Evolutionary conservation across 1,140 invertebrate species (phyloP).

Genomic region (Micrasema minimum): DNA sequence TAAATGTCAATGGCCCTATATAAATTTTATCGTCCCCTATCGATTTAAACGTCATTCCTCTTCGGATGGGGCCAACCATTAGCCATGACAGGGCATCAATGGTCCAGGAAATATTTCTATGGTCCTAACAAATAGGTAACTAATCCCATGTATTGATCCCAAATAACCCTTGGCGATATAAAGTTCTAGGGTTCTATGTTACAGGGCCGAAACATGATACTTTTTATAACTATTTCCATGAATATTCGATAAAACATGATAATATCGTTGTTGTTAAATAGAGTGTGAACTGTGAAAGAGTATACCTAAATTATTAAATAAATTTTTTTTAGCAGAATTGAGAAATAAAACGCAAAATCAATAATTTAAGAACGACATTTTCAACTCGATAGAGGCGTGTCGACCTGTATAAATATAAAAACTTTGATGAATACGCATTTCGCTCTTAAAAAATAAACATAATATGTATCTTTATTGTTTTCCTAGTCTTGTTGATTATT

Average conservation of each 20-base stretch:
- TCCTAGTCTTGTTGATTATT: too few relatives aligned
- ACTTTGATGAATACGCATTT: too few relatives aligned
- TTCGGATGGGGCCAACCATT: constrained; percentile 41
- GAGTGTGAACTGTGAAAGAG: too few relatives aligned
- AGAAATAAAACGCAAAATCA: too few relatives aligned
- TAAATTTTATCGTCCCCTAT: constrained; percentile 49
- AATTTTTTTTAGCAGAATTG: too few relatives aligned
- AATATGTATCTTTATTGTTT: too few relatives aligned
- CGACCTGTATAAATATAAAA: too few relatives aligned
- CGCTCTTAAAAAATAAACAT: too few relatives aligned
- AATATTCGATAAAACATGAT: too few relatives aligned
- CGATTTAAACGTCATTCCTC: constrained; percentile 49
- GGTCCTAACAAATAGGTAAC: constrained; percentile 25
- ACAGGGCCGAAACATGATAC: constrained; percentile 14
- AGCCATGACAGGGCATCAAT: constrained; percentile 32
- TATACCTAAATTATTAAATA: too few relatives aligned
- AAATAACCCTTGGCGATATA: constrained; percentile 15
- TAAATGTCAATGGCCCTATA: constrained; percentile 48
- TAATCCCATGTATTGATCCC: constrained; percentile 33
- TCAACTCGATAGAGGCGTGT: too few relatives aligned
- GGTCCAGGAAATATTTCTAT: constrained; percentile 18
- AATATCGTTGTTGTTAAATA: background rate
- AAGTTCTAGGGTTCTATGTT: background rate
- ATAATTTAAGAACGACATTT: too few relatives aligned
- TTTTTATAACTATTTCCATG: background rate